phyloP scores from a whole-genome alignment of 2,797 vertebrate genomes.

The Thalassophryne amazonica region DNA sequence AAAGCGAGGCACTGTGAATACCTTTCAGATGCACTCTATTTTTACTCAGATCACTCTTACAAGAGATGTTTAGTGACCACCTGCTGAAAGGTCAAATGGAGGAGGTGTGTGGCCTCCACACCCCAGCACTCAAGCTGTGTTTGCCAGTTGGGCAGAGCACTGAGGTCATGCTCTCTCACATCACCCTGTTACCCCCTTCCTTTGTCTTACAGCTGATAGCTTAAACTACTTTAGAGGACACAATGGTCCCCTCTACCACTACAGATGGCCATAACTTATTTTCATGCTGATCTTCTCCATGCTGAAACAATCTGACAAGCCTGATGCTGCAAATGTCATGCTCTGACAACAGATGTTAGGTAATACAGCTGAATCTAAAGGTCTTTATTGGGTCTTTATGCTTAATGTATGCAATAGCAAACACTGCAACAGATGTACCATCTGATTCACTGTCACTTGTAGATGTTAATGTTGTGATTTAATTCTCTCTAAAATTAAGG shows the following conservation, averaged over 20 bases:
- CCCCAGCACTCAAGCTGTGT: constrained; percentile 54
- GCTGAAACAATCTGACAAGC: constrained; percentile 16
- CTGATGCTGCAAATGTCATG: constrained; percentile 3
- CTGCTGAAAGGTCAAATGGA: constrained; percentile 40
- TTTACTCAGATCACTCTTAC: not conserved
- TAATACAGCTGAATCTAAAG: constrained; percentile 10
- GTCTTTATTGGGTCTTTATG: constrained; percentile 1
- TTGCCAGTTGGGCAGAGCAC: constrained; percentile 65
- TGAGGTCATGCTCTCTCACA: constrained; percentile 45
- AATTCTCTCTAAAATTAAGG: constrained; percentile 4
- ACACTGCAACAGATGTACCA: no score
- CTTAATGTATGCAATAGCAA: no score
- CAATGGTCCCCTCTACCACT: constrained; percentile 17
- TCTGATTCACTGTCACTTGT: no score
- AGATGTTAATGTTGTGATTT: constrained; percentile 14
- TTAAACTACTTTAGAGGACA: constrained; percentile 61
- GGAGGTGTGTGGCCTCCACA: constrained; percentile 30
- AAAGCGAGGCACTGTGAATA: no score
- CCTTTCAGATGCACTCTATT: not conserved
- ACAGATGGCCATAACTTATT: constrained; percentile 59
- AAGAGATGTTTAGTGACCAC: constrained; percentile 20
- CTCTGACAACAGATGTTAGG: constrained; percentile 8
- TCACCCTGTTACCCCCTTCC: constrained; percentile 37
- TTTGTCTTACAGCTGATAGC: constrained; percentile 40
- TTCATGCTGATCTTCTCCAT: constrained; percentile 29